Percentiles rank a stretch among this genome's conserved stretches.
Conservation (phyloP, 1,140 invertebrate species). For the Ptiloglossa arizonensis region DNA sequence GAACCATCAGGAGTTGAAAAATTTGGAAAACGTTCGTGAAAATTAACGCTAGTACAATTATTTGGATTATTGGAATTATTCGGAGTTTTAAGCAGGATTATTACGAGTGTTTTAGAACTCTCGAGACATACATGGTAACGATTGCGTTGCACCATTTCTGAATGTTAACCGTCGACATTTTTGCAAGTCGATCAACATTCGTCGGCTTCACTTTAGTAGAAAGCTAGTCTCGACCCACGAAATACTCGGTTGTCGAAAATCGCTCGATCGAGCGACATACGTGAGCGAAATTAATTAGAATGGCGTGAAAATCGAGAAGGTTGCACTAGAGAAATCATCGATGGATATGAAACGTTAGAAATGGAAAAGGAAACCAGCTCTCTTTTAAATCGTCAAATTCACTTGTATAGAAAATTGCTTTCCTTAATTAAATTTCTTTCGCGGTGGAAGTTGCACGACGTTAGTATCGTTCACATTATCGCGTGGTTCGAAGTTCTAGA, state of each 20-base stretch:
- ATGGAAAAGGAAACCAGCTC: not conserved
- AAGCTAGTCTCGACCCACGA: not conserved
- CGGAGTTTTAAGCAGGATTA: no score
- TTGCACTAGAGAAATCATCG: not conserved
- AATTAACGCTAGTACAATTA: no score
- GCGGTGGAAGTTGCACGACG: no score
- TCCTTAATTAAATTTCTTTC: no score
- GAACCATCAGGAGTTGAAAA: no score
- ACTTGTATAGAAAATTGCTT: no score
- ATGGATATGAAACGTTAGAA: not conserved
- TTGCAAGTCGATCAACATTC: constrained; percentile 22
- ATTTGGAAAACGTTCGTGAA: no score
- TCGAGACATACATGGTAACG: no score
- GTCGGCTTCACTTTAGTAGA: not conserved
- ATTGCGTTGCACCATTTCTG: constrained; percentile 13
- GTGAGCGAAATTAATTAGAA: constrained; percentile 32
- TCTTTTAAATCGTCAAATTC: not conserved
- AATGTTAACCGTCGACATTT: constrained; percentile 28
- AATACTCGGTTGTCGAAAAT: not conserved
- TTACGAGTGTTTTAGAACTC: no score
- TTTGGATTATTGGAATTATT: no score
- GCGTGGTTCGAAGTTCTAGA: no score
- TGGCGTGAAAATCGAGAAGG: not conserved
- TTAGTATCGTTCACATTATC: no score
- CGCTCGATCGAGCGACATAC: not conserved